phyloP scores from a whole-genome alignment of 2,888 invertebrate genomes.

The Eucriotettix oculatus region DNA sequence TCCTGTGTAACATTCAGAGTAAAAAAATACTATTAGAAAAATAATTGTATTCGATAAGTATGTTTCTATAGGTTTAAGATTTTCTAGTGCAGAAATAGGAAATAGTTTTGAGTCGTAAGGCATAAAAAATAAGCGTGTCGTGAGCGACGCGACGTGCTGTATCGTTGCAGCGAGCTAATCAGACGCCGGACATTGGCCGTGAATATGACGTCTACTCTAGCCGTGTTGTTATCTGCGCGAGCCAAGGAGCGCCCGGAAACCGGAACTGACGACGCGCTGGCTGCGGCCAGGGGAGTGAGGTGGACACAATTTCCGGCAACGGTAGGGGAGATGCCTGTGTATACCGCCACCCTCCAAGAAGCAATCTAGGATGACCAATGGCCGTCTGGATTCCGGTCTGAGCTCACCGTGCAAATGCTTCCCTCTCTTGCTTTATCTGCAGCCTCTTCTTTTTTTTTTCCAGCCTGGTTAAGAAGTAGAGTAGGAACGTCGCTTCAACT shows the following conservation, averaged over 20 bases:
- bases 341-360: conserved; percentile 5
- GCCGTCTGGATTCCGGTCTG: conserved; percentile 9
- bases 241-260: conserved; percentile 8
- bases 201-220: neutral
- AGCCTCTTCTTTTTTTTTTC: neutral
- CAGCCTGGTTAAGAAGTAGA: too few species aligned
- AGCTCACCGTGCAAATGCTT: conserved; percentile 1
- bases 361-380: conserved; percentile 13
- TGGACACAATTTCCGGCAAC: conserved; percentile 13
- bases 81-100: too few species aligned
- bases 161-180: neutral
- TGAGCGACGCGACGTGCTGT: too few species aligned
- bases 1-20: too few species aligned
- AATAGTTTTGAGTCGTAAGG: too few species aligned
- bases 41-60: too few species aligned
- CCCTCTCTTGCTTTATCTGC: neutral
- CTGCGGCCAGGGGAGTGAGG: neutral
- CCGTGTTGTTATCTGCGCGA: neutral
- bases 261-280: conserved; percentile 12
- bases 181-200: neutral
- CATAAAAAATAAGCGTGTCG: too few species aligned
- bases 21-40: too few species aligned
- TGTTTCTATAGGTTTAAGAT: too few species aligned
- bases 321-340: neutral
- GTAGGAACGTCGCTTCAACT: too few species aligned